Evolutionary conservation across 2,113 vertebrate genomes (phyloP).

Genomic region (Cinclus mexicanus): DNA sequence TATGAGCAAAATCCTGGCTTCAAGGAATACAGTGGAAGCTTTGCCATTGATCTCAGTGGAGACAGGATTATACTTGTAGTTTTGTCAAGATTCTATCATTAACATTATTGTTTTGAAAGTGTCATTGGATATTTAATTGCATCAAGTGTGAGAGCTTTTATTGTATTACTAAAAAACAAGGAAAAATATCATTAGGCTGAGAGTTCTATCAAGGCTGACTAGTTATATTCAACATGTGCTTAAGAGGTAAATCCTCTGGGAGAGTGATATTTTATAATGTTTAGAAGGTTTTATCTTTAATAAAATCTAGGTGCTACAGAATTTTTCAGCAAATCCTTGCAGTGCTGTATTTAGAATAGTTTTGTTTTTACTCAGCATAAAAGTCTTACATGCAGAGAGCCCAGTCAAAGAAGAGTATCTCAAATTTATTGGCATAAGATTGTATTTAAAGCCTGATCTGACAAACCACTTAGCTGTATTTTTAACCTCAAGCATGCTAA

Average conservation of each 20-base stretch:
- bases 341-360: not conserved
- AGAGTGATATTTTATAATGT: not conserved
- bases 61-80: not conserved
- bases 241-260: not conserved
- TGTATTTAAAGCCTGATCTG: not conserved
- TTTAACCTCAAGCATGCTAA: not conserved
- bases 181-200: not conserved
- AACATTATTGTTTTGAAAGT: not conserved
- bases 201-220: not conserved
- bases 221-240: not conserved
- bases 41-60: not conserved
- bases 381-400: not conserved
- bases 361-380: not conserved
- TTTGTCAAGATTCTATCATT: not conserved
- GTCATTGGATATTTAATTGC: not conserved
- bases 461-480: not conserved
- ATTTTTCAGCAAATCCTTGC: not conserved
- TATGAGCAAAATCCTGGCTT: not conserved
- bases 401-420: not conserved
- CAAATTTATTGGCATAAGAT: not conserved
- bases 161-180: not conserved
- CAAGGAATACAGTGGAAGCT: not conserved
- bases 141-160: not conserved
- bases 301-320: constrained; percentile 11
- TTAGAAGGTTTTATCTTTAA: not conserved